Conservation (phyloP, 2,888 invertebrate genomes). For the Macaria liturata region DNA sequence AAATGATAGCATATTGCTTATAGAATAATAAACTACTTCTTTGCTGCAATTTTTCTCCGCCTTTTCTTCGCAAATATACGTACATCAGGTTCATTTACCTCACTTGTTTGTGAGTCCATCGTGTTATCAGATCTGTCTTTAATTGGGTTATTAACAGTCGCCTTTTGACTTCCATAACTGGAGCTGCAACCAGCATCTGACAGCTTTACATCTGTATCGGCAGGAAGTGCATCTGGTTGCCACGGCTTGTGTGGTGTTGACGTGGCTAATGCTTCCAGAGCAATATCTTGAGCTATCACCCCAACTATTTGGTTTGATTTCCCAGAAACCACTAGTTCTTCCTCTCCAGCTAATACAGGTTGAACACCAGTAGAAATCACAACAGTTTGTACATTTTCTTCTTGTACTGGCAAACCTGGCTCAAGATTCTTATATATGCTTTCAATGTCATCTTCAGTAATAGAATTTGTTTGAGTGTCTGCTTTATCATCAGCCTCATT, state of each 20-base stretch:
- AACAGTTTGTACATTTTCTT: constrained; percentile 52
- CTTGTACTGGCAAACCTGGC: constrained; percentile 27
- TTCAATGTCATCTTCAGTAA: constrained; percentile 28
- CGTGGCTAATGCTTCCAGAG: constrained; percentile 59
- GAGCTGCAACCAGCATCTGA: constrained; percentile 35
- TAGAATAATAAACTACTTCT: constrained; percentile 32
- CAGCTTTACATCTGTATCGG: constrained; percentile 21
- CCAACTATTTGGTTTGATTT: constrained; percentile 1
- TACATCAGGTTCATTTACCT: constrained; percentile 63
- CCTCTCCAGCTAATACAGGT: constrained; percentile 18
- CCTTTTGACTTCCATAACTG: constrained; percentile 28
- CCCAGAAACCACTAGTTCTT: constrained; percentile 1
- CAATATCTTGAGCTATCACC: constrained; percentile 31
- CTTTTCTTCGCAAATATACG: constrained; percentile 67
- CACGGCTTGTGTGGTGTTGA: constrained; percentile 62
- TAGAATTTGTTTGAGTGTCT: constrained; percentile 9
- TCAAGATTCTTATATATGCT: constrained; percentile 37
- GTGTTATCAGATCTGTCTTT: constrained; percentile 37
- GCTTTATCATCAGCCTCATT: constrained; percentile 19
- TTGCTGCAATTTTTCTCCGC: constrained; percentile 52
- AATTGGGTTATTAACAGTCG: constrained; percentile 24
- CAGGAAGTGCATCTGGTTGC: constrained; percentile 16
- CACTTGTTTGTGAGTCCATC: constrained; percentile 35
- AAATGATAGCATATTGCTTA: too few relatives aligned
- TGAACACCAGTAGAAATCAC: constrained; percentile 63